Evolutionary conservation across 2,888 invertebrate genomes (phyloP), one percentile per base, ranked within the genome.

Genomic region (Dusona sp.): DNA sequence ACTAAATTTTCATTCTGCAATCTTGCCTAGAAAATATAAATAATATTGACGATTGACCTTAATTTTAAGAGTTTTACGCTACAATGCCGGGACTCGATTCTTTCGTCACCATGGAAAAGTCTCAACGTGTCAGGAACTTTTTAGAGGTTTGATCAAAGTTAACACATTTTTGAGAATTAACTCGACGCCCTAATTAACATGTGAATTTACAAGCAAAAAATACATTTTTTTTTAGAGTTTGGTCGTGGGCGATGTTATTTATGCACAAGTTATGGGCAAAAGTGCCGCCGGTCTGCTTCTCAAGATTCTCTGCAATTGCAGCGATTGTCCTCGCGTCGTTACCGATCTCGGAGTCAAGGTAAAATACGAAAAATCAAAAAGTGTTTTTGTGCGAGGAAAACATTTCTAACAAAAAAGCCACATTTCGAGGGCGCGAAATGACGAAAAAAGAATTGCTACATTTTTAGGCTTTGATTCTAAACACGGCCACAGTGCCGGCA

Each of bases 341-440:
- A 97, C 97, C 78, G 98, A 98, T 94, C 96, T 98, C 89, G 97
- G 97, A 94, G 96, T 98, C 84, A 98, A 97, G 96, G 98, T 98
- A 95, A 92, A 2, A 65, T 33, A 54, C 11, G 8, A 1, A n/a
- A 29, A 61, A 61, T 61, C 1, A 3, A 16, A 48, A 6, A 13
- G 25, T 9, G 11, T 11, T 57, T 19, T 0, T 0, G 1, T 11
- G 3, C 22, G 7, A 25, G 77, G 29, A 64, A 11, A 42, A 51
- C 2, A 22, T 42, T 29, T 3, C 16, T 11, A 51, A 3, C 2
- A 3, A 57, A 57, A 57, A 42, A 3, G 11, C 1, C 11, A 42
- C 9, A n/a, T n/a, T 42, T 42, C 13, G 13, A 42, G 13, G 42
- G 11, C 11, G 13, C 13, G 1, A 42, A 11, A 42, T 2, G 11